phyloP scores from a whole-genome alignment of 2,797 vertebrate genomes.

The Lepidocolaptes lacrymiger region DNA sequence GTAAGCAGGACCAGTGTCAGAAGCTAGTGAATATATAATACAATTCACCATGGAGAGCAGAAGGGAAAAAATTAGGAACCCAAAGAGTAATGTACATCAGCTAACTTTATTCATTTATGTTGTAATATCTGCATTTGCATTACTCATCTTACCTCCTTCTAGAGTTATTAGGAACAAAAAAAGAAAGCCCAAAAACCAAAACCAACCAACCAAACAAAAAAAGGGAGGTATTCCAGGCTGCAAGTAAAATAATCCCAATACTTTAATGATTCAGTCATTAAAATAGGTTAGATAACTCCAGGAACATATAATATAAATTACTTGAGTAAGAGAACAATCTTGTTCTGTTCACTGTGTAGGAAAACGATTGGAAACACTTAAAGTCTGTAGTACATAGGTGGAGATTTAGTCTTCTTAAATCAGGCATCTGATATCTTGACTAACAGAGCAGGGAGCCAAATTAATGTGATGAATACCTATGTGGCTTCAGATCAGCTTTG shows the following conservation, averaged over 20 bases:
- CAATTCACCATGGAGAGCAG: not conserved
- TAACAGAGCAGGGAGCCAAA: not conserved
- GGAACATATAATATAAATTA: not conserved
- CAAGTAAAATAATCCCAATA: not conserved
- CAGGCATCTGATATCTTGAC: not conserved
- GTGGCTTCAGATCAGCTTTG: not conserved
- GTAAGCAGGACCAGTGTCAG: not conserved
- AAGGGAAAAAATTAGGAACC: not conserved
- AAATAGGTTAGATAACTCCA: not conserved
- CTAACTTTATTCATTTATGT: not conserved
- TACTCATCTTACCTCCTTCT: not conserved
- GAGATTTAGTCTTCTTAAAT: not conserved
- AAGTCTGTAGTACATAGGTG: not conserved
- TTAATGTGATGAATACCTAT: not conserved
- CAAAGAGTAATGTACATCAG: accelerated
- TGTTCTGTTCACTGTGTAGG: not conserved
- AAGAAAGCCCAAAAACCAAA: too few species aligned
- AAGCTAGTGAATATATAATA: conserved; percentile 26
- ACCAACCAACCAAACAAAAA: too few species aligned
- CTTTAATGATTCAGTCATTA: not conserved
- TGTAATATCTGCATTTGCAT: not conserved
- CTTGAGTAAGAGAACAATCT: not conserved
- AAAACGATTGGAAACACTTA: not conserved
- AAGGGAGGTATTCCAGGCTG: not conserved
- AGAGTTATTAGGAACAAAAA: not conserved